Percentiles rank a stretch among this genome's conserved stretches.
These are phyloP conservation scores for Condylostylus longicornis DNA, from an alignment of 1,140 invertebrate species.

Conservation along the genomic window DNA sequence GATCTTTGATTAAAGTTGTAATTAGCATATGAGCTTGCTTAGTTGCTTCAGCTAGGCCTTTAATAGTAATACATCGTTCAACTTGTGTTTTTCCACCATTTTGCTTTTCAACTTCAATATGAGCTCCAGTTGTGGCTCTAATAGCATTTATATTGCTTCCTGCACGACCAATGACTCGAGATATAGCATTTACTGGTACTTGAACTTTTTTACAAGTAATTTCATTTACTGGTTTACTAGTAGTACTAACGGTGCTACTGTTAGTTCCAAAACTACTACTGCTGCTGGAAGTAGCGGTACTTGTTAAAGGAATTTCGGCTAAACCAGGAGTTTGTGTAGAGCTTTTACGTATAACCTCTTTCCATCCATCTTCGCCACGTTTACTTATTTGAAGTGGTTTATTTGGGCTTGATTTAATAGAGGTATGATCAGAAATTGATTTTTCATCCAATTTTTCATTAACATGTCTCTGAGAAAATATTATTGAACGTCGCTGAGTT, in stretches of 20 bases:
- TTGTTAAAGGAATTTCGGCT: slow-evolving; percentile 4
- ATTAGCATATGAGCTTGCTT: slow-evolving; percentile 80
- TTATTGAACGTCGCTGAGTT: slow-evolving; percentile 7
- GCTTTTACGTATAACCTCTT: slow-evolving; percentile 83
- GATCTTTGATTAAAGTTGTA: slow-evolving; percentile 75
- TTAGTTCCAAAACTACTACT: too few species aligned
- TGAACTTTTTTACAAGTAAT: slow-evolving; percentile 61
- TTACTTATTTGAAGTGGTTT: slow-evolving; percentile 7
- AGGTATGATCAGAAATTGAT: not conserved
- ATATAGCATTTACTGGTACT: slow-evolving; percentile 86
- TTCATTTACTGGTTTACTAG: slow-evolving; percentile 12
- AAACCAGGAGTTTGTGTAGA: slow-evolving; percentile 22
- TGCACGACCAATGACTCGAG: slow-evolving; percentile 85
- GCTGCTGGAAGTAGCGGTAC: slow-evolving; percentile 1
- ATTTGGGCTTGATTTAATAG: slow-evolving; percentile 1
- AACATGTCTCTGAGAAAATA: slow-evolving; percentile 6
- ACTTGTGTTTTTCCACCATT: slow-evolving; percentile 85
- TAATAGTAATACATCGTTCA: slow-evolving; percentile 88
- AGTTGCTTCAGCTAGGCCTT: slow-evolving; percentile 79
- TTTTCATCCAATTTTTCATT: not conserved
- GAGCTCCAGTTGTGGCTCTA: slow-evolving; percentile 80
- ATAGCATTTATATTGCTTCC: slow-evolving; percentile 97
- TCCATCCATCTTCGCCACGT: slow-evolving; percentile 83
- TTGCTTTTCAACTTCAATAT: slow-evolving; percentile 96
- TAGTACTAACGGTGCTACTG: slow-evolving; percentile 1